Base-by-base conservation (phyloP, 2,797 vertebrate species). In the Molossus alvarezi region DNA sequence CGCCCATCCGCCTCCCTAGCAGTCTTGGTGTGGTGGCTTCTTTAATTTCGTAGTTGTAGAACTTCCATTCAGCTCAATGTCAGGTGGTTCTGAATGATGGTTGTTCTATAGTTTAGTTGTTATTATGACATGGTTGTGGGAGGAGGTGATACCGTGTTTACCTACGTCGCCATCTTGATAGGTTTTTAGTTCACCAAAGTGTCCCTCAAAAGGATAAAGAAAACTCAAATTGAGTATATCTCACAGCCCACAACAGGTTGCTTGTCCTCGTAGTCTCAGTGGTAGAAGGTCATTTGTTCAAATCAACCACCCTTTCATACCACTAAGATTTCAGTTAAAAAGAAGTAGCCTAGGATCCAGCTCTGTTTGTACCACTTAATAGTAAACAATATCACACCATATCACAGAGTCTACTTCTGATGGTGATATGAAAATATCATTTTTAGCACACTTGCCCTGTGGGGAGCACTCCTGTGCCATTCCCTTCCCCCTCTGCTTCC, bases 301-400 rank as follows among this genome's bases (percentile, higher is more conserved):
- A 57, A 57, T 64, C 6, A 9, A 23, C 27, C 29, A 67, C 17
- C 79, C 21, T 45, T 88, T 27, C 25, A 21, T 15, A 6, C 58
- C 45, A 82, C n/a, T 67, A 65, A 77, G 75, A 94, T 58, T 90
- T 73, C 33, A 55, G 41, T 89, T 89, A 72, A 64, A 58, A 87
- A 57, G 45, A 65, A 92, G 55, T 8, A 33, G 10, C 25, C 55
- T 64, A 41, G 9, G 10, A 45, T 64, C 57, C 51, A 82, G n/a
- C 57, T 27, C 55, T 45, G 23, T 41, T 53, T 53, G 86, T 82
- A 53, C 4, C 33, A 60, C 17, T 58, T 71, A 25, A 41, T 27
- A 67, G 57, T 62, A 27, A n/a, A 60, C 53, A 21, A 37, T 33
- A 55, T 37, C 15, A 55, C 2, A 60, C 15, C 14, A 45, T 65